These are phyloP conservation scores for Nasonia vitripennis DNA, from an alignment of 1,140 invertebrate genomes.

Conservation along the genomic window DNA sequence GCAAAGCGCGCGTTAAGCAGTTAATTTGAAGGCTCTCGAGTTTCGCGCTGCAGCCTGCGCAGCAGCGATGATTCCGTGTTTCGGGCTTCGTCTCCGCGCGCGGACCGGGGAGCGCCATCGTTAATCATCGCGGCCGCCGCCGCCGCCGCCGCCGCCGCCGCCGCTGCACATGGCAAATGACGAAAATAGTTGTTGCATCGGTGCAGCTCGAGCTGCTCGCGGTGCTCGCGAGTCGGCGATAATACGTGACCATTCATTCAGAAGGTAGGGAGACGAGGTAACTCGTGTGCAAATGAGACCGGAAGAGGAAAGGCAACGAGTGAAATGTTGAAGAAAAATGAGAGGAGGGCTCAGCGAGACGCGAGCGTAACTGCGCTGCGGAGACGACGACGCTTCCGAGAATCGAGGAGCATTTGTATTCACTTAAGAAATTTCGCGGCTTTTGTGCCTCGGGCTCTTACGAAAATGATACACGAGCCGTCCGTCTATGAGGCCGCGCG, in stretches of 20 bases:
- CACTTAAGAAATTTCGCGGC: constrained; percentile 14
- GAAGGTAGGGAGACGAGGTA: constrained; percentile 46
- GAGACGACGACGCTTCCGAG: not conserved
- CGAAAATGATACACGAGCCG: not conserved
- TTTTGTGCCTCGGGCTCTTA: not conserved
- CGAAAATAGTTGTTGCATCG: constrained; percentile 41
- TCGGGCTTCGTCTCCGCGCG: not conserved
- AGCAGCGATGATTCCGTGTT: constrained; percentile 37
- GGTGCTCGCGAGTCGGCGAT: constrained; percentile 26
- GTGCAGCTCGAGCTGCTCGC: not conserved
- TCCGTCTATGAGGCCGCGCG: not conserved
- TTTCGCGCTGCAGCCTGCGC: constrained; percentile 22
- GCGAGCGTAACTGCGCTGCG: no score
- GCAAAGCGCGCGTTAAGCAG: constrained; percentile 48
- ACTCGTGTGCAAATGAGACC: constrained; percentile 29
- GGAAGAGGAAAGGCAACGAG: constrained; percentile 17
- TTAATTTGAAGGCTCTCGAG: constrained; percentile 36
- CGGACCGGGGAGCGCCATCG: constrained; percentile 25
- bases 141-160: not conserved
- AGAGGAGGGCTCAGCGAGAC: not conserved
- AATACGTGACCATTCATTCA: constrained; percentile 49
- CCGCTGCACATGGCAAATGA: constrained; percentile 13
- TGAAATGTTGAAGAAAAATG: constrained; percentile 22
- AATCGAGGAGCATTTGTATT: constrained; percentile 2
- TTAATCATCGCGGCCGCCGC: constrained; percentile 34